A percentile compares a stretch with the other conserved stretches of the same genome.
Evolutionary conservation across 2,797 vertebrate genomes (phyloP).

Genomic region (Anomalospiza imberbis): DNA sequence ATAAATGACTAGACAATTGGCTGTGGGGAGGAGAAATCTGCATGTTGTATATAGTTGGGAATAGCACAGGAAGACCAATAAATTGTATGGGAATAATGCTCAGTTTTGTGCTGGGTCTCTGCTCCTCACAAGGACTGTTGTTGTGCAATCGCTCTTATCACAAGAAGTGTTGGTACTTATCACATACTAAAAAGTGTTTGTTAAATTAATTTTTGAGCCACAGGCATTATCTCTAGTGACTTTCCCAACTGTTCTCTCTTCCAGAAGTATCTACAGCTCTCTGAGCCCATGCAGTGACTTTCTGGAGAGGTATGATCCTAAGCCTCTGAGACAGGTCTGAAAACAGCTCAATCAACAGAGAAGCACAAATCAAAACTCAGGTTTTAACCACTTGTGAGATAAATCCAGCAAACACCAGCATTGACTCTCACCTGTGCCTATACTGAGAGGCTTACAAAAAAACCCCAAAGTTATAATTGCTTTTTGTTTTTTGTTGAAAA

Average conservation of each 20-base stretch:
- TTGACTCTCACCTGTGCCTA: not conserved
- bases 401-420: not conserved
- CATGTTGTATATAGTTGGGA: not conserved
- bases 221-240: not conserved
- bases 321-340: not conserved
- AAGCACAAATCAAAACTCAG: not conserved
- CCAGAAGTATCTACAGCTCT: not conserved
- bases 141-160: not conserved
- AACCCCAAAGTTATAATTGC: not conserved
- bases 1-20: not conserved
- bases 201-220: not conserved
- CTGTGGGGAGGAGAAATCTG: not conserved
- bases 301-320: not conserved
- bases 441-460: not conserved
- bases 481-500: not conserved
- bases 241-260: not conserved
- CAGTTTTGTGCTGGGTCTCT: not conserved
- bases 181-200: accelerated
- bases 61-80: not conserved
- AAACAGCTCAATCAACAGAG: not conserved
- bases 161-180: not conserved
- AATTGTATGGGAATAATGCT: not conserved
- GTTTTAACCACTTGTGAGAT: not conserved
- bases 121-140: not conserved
- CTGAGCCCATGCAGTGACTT: not conserved